These are phyloP conservation scores for Criorhina ranunculi DNA, from an alignment of 2,888 invertebrate genomes.

Conservation along the genomic window DNA sequence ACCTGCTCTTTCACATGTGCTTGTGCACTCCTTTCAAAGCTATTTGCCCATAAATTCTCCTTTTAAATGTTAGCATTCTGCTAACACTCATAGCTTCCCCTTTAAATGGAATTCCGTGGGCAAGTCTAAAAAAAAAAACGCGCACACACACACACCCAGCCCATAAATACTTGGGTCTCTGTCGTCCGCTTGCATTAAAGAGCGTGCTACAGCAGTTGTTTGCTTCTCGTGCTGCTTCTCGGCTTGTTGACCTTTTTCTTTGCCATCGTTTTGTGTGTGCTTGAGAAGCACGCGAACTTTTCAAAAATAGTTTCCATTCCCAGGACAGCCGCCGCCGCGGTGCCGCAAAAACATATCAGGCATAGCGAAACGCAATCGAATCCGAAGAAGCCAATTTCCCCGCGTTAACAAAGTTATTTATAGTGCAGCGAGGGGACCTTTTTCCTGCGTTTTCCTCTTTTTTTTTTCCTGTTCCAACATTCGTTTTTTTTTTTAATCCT, in stretches of 20 bases:
- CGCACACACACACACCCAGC: slow-evolving; percentile 5
- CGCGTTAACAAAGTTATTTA: slow-evolving; percentile 67
- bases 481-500: slow-evolving; percentile 17
- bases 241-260: slow-evolving; percentile 72
- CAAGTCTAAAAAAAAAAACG: neutral
- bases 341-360: slow-evolving; percentile 21
- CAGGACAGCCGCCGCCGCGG: slow-evolving; percentile 2
- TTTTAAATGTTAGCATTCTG: slow-evolving; percentile 4
- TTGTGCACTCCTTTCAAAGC: slow-evolving; percentile 3
- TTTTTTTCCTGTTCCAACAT: neutral
- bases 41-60: slow-evolving; percentile 23
- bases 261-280: slow-evolving; percentile 10
- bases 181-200: slow-evolving; percentile 13
- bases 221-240: slow-evolving; percentile 37
- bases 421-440: slow-evolving; percentile 39
- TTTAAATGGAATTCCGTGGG: slow-evolving; percentile 12
- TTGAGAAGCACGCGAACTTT: slow-evolving; percentile 63
- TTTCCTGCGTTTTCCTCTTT: neutral
- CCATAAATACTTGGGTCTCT: slow-evolving; percentile 52
- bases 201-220: slow-evolving; percentile 45
- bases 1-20: slow-evolving; percentile 5
- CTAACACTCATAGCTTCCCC: neutral
- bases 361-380: slow-evolving; percentile 67
- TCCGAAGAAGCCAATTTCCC: slow-evolving; percentile 62
- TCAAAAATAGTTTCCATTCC: slow-evolving; percentile 42